These are phyloP conservation scores for Carapus acus DNA, from an alignment of 2,797 vertebrate species.

Conservation along the genomic window DNA sequence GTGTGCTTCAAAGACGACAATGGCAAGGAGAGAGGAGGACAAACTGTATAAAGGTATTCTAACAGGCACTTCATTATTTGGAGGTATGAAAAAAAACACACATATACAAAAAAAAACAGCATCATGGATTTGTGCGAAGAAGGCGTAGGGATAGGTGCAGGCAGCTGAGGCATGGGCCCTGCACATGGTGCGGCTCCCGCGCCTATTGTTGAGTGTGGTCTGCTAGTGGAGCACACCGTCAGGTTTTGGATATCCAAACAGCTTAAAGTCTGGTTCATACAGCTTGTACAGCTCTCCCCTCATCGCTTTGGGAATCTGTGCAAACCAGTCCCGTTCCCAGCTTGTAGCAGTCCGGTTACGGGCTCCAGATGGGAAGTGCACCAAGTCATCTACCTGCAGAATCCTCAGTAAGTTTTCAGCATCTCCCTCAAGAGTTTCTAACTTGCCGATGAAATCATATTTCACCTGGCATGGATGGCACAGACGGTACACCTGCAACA, in stretches of 20 bases:
- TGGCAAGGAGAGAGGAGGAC: too few species aligned
- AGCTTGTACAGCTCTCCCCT: slow-evolving; percentile 87
- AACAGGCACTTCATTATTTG: slow-evolving; percentile 55
- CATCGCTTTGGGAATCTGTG: slow-evolving; percentile 78
- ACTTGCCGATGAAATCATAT: slow-evolving; percentile 90
- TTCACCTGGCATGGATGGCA: slow-evolving; percentile 97
- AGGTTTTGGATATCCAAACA: slow-evolving; percentile 93
- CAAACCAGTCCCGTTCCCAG: slow-evolving; percentile 92
- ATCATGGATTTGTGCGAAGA: slow-evolving; percentile 23
- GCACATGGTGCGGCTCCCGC: slow-evolving; percentile 35
- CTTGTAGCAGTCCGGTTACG: slow-evolving; percentile 85
- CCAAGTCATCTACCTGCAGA: slow-evolving; percentile 80
- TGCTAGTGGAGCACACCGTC: slow-evolving; percentile 62
- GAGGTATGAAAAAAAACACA: slow-evolving; percentile 49
- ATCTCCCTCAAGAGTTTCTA: slow-evolving; percentile 90
- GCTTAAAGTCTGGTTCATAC: slow-evolving; percentile 88
- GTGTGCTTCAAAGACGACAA: too few species aligned
- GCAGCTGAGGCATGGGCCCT: slow-evolving; percentile 31
- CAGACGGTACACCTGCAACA: slow-evolving; percentile 72
- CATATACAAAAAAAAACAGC: slow-evolving; percentile 38
- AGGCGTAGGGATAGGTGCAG: too few species aligned
- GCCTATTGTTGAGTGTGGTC: slow-evolving; percentile 27
- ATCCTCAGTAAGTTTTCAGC: slow-evolving; percentile 82
- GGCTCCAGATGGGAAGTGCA: slow-evolving; percentile 85
- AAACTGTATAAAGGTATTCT: slow-evolving; percentile 31